Percentiles rank a stretch among this genome's conserved stretches.
Conservation (phyloP, 2,888 invertebrate genomes). For the Drosophila neonasuta region DNA sequence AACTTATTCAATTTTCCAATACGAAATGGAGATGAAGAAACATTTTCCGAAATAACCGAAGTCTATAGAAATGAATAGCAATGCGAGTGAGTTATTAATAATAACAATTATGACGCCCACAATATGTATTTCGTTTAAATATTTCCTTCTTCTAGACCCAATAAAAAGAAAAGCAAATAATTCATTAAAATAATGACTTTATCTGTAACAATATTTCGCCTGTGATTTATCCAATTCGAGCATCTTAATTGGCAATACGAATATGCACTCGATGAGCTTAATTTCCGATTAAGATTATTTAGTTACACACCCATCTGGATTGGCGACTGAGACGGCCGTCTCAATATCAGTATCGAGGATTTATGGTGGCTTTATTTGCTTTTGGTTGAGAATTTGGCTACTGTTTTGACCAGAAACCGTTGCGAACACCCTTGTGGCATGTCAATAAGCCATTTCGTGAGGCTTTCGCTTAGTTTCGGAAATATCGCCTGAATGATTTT, state of each 20-base stretch:
- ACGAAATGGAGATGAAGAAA: neutral
- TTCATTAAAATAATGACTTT: conserved; percentile 40
- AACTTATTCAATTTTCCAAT: neutral
- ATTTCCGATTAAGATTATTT: conserved; percentile 58
- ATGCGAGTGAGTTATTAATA: neutral
- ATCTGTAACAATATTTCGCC: conserved; percentile 35
- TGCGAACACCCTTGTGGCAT: conserved; percentile 49
- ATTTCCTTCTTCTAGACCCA: neutral
- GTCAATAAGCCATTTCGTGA: conserved; percentile 68
- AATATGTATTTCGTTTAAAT: too few relatives aligned
- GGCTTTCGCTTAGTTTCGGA: conserved; percentile 61
- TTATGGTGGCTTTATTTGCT: conserved; percentile 37
- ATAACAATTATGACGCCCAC: neutral
- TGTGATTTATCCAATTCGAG: conserved; percentile 40
- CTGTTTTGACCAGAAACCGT: conserved; percentile 8
- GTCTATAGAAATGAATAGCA: neutral
- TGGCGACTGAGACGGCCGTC: neutral
- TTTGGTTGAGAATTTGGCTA: conserved; percentile 4
- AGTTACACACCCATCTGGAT: conserved; percentile 36
- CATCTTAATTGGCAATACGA: conserved; percentile 49
- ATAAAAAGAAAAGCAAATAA: conserved; percentile 22
- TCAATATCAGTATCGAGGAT: conserved; percentile 26
- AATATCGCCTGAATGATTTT: conserved; percentile 72
- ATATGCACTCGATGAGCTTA: conserved; percentile 53
- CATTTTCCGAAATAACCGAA: neutral